A percentile compares a stretch with the other conserved stretches of the same genome.
phyloP scores from a whole-genome alignment of 2,888 invertebrate species.

The Exocentrus adspersus region DNA sequence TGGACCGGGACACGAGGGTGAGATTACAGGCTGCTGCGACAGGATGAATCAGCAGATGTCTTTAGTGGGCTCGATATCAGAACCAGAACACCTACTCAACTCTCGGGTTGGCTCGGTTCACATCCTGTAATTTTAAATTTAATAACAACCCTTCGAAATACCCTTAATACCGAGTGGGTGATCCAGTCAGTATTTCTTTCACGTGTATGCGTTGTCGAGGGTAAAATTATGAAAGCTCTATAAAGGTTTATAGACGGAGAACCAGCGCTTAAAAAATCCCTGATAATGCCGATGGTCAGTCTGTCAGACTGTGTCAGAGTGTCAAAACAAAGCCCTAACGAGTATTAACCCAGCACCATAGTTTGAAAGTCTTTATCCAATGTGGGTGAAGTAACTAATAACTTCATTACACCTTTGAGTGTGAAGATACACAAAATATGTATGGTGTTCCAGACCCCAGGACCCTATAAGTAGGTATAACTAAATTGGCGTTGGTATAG shows the following conservation, averaged over 20 bases:
- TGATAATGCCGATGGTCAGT: too few species aligned
- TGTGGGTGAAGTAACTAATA: too few species aligned
- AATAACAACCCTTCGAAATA: slow-evolving; percentile 30
- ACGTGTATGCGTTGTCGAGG: too few species aligned
- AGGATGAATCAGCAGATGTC: slow-evolving; percentile 55
- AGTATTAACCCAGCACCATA: too few species aligned
- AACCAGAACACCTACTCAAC: slow-evolving; percentile 32
- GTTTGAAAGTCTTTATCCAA: too few species aligned
- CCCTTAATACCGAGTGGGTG: slow-evolving; percentile 17
- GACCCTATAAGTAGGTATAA: neutral
- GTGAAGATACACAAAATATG: neutral
- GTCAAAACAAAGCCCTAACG: too few species aligned
- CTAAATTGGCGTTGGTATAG: neutral
- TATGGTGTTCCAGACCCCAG: too few species aligned
- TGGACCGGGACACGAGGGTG: slow-evolving; percentile 43
- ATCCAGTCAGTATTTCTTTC: slow-evolving; percentile 8
- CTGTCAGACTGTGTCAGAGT: too few species aligned
- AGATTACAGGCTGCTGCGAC: slow-evolving; percentile 44
- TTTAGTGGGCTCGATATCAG: slow-evolving; percentile 40
- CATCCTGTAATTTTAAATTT: slow-evolving; percentile 42
- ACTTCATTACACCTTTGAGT: too few species aligned
- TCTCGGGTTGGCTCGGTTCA: slow-evolving; percentile 36
- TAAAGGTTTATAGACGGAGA: too few species aligned
- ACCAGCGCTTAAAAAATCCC: too few species aligned
- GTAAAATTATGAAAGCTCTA: too few species aligned